These are phyloP conservation scores for Melanostigma gelatinosum DNA, from an alignment of 2,113 vertebrate genomes.

Conservation along the genomic window DNA sequence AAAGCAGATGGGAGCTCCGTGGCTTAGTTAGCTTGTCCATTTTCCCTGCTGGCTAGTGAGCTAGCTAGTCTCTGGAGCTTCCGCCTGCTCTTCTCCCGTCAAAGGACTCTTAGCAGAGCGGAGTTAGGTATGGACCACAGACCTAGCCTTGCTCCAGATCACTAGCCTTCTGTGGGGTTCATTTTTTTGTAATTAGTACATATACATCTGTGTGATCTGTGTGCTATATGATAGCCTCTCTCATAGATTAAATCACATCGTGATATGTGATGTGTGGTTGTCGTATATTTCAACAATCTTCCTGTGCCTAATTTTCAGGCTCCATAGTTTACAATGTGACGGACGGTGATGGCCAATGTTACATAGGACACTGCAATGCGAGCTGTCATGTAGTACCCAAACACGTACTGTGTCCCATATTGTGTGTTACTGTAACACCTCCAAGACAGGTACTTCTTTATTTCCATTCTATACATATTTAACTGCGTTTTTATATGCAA, in stretches of 20 bases:
- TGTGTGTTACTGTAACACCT: not conserved
- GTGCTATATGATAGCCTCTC: not conserved
- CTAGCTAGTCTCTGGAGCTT: not conserved
- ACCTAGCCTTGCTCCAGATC: no score
- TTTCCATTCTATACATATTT: not conserved
- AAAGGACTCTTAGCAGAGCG: not conserved
- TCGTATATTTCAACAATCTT: not conserved
- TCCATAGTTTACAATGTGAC: conserved; percentile 77
- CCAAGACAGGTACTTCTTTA: conserved; percentile 46
- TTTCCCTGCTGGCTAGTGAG: not conserved
- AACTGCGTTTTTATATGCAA: not conserved
- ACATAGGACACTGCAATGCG: conserved; percentile 73
- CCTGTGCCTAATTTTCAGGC: conserved; percentile 67
- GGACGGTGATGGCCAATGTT: conserved; percentile 81
- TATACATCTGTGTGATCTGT: not conserved
- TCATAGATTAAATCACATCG: not conserved
- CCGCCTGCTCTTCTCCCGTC: not conserved
- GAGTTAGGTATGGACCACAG: not conserved
- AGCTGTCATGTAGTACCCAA: conserved; percentile 67
- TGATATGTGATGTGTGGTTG: not conserved
- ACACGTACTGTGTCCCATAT: not conserved
- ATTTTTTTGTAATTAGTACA: not conserved
- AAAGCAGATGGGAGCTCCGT: no score
- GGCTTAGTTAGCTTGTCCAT: no score
- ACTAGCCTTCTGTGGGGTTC: not conserved